These are phyloP conservation scores for Cichlasoma orientale DNA, from an alignment of 2,797 vertebrate species.

Conservation along the genomic window DNA sequence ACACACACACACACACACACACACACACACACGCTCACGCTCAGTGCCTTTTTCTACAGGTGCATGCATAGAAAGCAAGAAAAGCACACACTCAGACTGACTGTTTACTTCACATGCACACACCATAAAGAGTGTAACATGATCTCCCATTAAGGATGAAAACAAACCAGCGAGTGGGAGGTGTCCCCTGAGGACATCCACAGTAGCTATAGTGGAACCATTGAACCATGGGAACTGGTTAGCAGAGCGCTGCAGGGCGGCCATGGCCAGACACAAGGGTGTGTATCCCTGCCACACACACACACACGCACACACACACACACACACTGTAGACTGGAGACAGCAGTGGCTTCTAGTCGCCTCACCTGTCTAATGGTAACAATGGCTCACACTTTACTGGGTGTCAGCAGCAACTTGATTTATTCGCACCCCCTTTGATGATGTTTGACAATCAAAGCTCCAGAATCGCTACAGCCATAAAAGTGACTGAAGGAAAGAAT, in stretches of 20 bases:
- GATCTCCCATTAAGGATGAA: slow-evolving; percentile 80
- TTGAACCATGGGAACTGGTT: slow-evolving; percentile 79
- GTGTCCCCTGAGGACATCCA: slow-evolving; percentile 71
- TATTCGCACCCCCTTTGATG: slow-evolving; percentile 13
- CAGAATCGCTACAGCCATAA: slow-evolving; percentile 24
- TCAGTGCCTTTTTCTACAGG: slow-evolving; percentile 40
- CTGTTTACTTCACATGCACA: slow-evolving; percentile 66
- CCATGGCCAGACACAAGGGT: slow-evolving; percentile 60
- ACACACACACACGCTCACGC: not conserved
- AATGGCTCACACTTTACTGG: slow-evolving; percentile 33
- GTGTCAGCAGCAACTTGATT: slow-evolving; percentile 33
- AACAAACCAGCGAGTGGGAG: slow-evolving; percentile 78
- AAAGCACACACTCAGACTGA: slow-evolving; percentile 28
- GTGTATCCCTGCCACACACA: slow-evolving; percentile 37
- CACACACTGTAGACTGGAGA: slow-evolving; percentile 22
- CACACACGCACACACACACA: slow-evolving; percentile 10
- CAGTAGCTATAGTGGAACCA: slow-evolving; percentile 63
- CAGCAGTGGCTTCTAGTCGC: slow-evolving; percentile 30
- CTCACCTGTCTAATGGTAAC: slow-evolving; percentile 47
- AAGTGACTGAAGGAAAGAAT: not conserved
- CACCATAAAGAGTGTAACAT: slow-evolving; percentile 69
- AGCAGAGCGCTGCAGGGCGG: slow-evolving; percentile 57
- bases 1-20: not conserved
- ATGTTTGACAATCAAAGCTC: slow-evolving; percentile 8
- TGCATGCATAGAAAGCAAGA: slow-evolving; percentile 38